These are phyloP conservation scores for Monoplex corrugatus DNA, from an alignment of 2,888 invertebrate species.

Conservation along the genomic window DNA sequence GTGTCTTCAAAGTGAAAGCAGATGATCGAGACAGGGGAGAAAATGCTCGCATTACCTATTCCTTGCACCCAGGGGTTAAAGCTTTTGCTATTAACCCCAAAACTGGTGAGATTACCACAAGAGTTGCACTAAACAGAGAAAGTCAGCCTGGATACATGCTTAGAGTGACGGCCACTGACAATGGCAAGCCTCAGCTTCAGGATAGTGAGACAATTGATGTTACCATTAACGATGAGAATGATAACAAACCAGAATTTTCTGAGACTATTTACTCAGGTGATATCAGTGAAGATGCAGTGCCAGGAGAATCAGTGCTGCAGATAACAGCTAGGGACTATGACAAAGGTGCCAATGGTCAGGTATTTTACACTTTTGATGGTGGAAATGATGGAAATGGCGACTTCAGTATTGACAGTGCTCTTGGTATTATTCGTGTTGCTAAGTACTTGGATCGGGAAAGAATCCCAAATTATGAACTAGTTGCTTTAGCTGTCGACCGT, in stretches of 20 bases:
- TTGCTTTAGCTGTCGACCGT: conserved; percentile 93
- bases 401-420: conserved; percentile 94
- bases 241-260: conserved; percentile 94
- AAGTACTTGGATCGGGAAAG: conserved; percentile 95
- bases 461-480: conserved; percentile 91
- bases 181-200: conserved; percentile 93
- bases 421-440: conserved; percentile 94
- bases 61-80: conserved; percentile 78
- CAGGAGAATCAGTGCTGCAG: conserved; percentile 94
- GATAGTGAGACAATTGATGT: conserved; percentile 98
- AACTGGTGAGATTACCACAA: conserved; percentile 96
- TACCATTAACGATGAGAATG: conserved; percentile 96
- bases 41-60: conserved; percentile 88
- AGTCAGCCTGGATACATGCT: conserved; percentile 89
- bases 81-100: conserved; percentile 94
- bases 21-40: conserved; percentile 96
- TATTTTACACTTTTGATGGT: conserved; percentile 86
- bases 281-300: conserved; percentile 92
- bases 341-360: conserved; percentile 92
- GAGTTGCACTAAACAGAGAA: conserved; percentile 92
- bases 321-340: conserved; percentile 96
- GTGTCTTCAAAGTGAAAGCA: conserved; percentile 94
- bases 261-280: conserved; percentile 92
- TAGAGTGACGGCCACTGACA: conserved; percentile 94
- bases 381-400: conserved; percentile 89